Conservation (phyloP, 2,888 invertebrate species). For the Buathra laborator region DNA sequence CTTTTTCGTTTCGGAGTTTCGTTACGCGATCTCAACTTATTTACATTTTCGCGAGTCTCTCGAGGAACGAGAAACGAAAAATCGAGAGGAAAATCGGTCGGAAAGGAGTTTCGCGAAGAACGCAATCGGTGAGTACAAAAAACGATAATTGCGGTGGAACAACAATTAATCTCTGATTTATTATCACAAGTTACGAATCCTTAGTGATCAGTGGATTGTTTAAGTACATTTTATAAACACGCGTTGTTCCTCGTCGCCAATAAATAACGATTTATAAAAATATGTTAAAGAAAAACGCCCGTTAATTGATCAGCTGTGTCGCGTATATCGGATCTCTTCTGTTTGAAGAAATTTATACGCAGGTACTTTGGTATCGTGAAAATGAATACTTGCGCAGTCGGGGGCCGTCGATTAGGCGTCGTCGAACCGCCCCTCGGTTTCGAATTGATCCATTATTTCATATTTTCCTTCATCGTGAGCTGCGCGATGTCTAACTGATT, state of each 20-base stretch:
- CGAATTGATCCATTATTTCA: neutral
- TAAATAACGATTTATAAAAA: conserved; percentile 1
- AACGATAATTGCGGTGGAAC: neutral
- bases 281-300: neutral
- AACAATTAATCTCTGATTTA: neutral
- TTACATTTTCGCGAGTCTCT: conserved; percentile 1
- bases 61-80: neutral
- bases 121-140: conserved; percentile 27
- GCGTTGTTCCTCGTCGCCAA: conserved; percentile 8
- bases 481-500: conserved; percentile 59
- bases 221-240: neutral
- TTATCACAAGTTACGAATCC: neutral
- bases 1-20: neutral
- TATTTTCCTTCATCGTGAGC: conserved; percentile 56
- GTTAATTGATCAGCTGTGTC: neutral
- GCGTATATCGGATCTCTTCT: neutral
- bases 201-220: neutral
- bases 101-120: neutral
- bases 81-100: neutral
- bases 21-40: neutral
- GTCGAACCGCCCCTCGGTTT: conserved; percentile 76
- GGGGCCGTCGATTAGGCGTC: conserved; percentile 66
- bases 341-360: neutral
- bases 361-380: conserved; percentile 10
- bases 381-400: neutral